phyloP scores from a whole-genome alignment of 1,140 invertebrate genomes.

The Heliconius eleuchia region DNA sequence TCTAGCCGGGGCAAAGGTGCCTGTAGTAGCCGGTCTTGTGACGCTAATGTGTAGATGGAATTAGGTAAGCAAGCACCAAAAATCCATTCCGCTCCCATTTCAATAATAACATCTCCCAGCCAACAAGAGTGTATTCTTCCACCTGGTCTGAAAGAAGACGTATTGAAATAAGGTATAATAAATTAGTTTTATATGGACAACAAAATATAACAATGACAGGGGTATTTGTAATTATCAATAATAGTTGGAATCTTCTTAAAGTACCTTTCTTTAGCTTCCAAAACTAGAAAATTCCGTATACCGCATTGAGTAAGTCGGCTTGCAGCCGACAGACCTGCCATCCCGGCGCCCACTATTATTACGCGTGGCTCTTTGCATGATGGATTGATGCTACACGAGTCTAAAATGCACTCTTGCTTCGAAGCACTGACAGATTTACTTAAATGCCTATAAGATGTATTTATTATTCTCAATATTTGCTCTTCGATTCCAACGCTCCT shows the following conservation, averaged over 20 bases:
- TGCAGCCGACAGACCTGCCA: constrained; percentile 88
- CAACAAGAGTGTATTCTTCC: constrained; percentile 88
- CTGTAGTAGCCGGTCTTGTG: constrained; percentile 84
- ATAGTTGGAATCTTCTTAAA: constrained; percentile 4
- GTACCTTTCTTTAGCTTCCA: constrained; percentile 89
- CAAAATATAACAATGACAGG: background rate
- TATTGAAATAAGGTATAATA: no score
- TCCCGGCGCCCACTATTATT: constrained; percentile 88
- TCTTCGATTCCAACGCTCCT: constrained; percentile 21
- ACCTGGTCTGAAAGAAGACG: constrained; percentile 74
- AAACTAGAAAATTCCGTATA: constrained; percentile 85
- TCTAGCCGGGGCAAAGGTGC: constrained; percentile 76
- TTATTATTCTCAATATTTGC: constrained; percentile 26
- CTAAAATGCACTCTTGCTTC: constrained; percentile 64
- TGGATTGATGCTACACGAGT: constrained; percentile 80
- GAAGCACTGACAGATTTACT: constrained; percentile 53
- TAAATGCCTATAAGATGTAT: constrained; percentile 39
- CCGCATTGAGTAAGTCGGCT: constrained; percentile 86
- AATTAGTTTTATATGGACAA: background rate
- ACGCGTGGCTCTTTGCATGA: constrained; percentile 84
- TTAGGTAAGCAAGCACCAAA: constrained; percentile 84
- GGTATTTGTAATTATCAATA: background rate
- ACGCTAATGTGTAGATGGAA: constrained; percentile 85
- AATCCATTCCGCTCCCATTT: constrained; percentile 87
- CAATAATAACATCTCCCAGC: constrained; percentile 87